Conservation (phyloP, 2,888 invertebrate species). For the Eucera pruinosa region DNA sequence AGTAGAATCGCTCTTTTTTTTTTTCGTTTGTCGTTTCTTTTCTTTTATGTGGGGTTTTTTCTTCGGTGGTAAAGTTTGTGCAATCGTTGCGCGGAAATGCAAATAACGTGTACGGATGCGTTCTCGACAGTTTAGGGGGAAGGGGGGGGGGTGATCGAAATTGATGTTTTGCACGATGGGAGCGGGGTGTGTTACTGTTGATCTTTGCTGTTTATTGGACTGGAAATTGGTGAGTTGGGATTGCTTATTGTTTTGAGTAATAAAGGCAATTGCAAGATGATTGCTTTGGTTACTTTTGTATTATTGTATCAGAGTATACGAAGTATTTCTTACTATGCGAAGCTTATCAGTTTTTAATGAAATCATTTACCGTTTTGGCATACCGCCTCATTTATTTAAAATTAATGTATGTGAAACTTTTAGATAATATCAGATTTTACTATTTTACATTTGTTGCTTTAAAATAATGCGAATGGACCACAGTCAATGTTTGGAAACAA, state of each 20-base stretch:
- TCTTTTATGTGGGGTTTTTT: background rate
- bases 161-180: background rate
- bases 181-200: background rate
- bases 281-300: background rate
- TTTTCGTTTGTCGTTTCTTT: background rate
- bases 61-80: conserved; percentile 3
- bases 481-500: too few species aligned
- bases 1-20: conserved; percentile 9
- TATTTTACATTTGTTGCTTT: too few species aligned
- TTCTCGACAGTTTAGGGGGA: conserved; percentile 2
- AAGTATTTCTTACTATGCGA: too few species aligned
- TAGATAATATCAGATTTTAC: too few species aligned
- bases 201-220: background rate
- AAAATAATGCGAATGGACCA: too few species aligned
- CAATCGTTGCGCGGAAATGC: conserved; percentile 28
- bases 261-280: background rate
- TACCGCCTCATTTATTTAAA: too few species aligned
- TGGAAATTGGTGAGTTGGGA: background rate
- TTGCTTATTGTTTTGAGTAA: background rate
- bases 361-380: too few species aligned
- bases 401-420: too few species aligned
- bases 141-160: conserved; percentile 13
- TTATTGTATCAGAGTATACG: background rate
- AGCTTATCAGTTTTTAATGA: too few species aligned
- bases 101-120: conserved; percentile 31